Base-by-base conservation (phyloP, 1,140 invertebrate species). In the Drosophila funebris region DNA sequence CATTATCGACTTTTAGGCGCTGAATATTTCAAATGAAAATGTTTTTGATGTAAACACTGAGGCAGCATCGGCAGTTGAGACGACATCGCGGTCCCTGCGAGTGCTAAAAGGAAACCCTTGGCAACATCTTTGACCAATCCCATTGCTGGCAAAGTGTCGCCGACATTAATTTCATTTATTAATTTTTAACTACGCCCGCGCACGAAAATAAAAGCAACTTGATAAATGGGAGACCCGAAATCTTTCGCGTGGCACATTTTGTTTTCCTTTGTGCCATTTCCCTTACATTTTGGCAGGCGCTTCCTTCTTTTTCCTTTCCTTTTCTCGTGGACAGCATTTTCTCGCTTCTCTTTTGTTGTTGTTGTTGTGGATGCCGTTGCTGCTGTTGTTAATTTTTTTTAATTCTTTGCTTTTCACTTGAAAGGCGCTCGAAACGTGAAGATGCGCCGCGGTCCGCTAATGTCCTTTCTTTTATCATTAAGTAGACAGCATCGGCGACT, bases 341-440 rank as follows among this genome's bases (percentile, higher is more conserved):
- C 39, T 66, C 43, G 71, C 71, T 78, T 83, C 58, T 54, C 37
- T 56, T 62, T 57, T 63, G 33, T 39, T 67, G 43, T 57, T 61
- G 50, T 48, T 73, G 52, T 87, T 87, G 74, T 85, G 87, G 36
- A 33, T 24, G 62, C 53, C 50, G 33, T 43, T 63, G 48, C 18
- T 57, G 61, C 58, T 73, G 64, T 87, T 88, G 83, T 88, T 87
- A 87, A 87, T 87, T 87, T 87, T 85, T 84, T 87, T 87, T 88
- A 87, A 88, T 87, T 88, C 84, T 87, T 87, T 88, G 83, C 84
- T 87, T 87, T 87, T 87, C 83, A 87, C 83, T 87, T 87, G 83
- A 87, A 87, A 87, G 83, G 52, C 83, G 83, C 75, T 83, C 29
- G 67, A 52, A 60, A 78, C 61, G 83, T 87, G 78, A 83, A 87